These are phyloP conservation scores for Eurystomus glaucurus DNA, from an alignment of 2,797 vertebrate species.

Conservation along the genomic window DNA sequence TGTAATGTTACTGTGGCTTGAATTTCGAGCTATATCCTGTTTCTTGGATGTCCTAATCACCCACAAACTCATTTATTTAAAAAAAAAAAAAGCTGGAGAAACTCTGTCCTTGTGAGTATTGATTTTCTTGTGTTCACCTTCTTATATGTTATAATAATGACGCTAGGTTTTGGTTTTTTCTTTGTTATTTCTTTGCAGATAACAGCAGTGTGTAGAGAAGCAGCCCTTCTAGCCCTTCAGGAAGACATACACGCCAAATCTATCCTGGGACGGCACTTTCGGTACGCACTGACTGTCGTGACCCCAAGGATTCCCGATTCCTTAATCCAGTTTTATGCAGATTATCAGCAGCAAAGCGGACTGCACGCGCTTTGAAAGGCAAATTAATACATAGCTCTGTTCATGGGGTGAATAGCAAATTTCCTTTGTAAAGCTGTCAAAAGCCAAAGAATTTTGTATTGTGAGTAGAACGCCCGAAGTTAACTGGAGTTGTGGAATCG, in stretches of 20 bases:
- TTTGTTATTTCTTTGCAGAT: conserved; percentile 86
- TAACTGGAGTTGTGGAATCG: neutral
- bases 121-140: neutral
- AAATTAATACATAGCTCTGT: neutral
- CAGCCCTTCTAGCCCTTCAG: conserved; percentile 91
- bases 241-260: conserved; percentile 88
- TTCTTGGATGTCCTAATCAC: neutral
- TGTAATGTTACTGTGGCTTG: neutral
- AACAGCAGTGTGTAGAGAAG: conserved; percentile 94
- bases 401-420: neutral
- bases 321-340: conserved; percentile 89
- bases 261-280: conserved; percentile 88
- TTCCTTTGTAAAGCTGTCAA: conserved; percentile 49
- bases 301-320: conserved; percentile 92
- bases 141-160: neutral
- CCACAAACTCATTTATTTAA: neutral
- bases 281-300: conserved; percentile 86
- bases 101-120: neutral
- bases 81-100: neutral
- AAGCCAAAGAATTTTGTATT: conserved; percentile 23
- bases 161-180: neutral
- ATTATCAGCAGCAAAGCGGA: conserved; percentile 89
- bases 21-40: neutral
- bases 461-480: neutral
- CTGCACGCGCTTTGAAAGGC: conserved; percentile 83